phyloP scores from a whole-genome alignment of 2,888 invertebrate species.

The Mythimna vitellina region DNA sequence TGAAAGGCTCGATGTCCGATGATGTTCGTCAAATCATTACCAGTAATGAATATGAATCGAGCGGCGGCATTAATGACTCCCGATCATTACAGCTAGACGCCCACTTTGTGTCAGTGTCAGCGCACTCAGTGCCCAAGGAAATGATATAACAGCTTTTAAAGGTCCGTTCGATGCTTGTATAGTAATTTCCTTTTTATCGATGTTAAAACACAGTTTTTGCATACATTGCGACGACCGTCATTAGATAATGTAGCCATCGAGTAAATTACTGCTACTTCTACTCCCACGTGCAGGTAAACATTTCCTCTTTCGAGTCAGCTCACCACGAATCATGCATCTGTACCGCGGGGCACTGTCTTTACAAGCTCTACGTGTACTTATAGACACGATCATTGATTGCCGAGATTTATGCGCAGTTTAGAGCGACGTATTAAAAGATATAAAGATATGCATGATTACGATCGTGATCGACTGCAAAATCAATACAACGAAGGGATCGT shows the following conservation, averaged over 20 bases:
- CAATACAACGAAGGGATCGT: conserved; percentile 87
- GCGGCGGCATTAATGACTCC: conserved; percentile 51
- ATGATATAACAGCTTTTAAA: conserved; percentile 69
- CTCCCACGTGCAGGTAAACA: conserved; percentile 69
- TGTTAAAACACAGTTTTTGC: conserved; percentile 74
- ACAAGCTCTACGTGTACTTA: conserved; percentile 66
- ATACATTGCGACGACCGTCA: conserved; percentile 63
- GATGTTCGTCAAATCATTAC: conserved; percentile 61
- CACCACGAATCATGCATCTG: conserved; percentile 69
- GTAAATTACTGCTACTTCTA: conserved; percentile 73
- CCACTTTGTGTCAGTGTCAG: conserved; percentile 59
- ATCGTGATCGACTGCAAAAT: conserved; percentile 86
- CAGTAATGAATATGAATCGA: conserved; percentile 68
- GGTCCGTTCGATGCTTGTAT: conserved; percentile 62
- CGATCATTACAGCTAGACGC: conserved; percentile 67
- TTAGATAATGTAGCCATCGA: conserved; percentile 78
- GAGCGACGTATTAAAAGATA: conserved; percentile 69
- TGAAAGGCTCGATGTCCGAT: conserved; percentile 54
- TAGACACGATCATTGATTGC: conserved; percentile 63
- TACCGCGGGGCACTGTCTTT: conserved; percentile 67
- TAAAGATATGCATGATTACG: conserved; percentile 77
- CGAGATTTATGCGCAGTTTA: conserved; percentile 55
- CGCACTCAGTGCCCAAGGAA: conserved; percentile 64
- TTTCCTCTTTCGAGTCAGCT: conserved; percentile 68
- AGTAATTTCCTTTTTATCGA: conserved; percentile 69